Evolutionary conservation across 2,113 vertebrate genomes (phyloP), one percentile per base, ranked within the genome.

Genomic region (Cromileptes altivelis): DNA sequence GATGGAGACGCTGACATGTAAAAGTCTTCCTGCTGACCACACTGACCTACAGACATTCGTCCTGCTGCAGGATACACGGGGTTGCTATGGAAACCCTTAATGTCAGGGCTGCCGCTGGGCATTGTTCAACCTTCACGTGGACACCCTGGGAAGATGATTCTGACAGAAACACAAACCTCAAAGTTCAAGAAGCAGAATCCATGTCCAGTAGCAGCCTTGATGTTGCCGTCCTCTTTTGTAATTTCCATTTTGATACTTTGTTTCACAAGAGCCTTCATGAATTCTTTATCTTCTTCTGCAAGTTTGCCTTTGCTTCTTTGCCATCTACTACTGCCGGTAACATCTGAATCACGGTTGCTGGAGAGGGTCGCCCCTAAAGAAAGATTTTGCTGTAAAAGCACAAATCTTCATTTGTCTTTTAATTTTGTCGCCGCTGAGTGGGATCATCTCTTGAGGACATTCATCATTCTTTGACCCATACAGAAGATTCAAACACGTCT

Each of bases 1-100:
- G 98, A 99, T 65, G 98, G 98, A 74, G 98, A 99, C 0, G 98
- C 98, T 10, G 98, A 99, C 91, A 99, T 99, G 98, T 99, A 96
- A 87, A 68, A 47, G 78, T 82, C 80, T 58, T 85, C 72, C 77
- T 40, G 21, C 49, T 23, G n/a, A 70, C 58, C 33, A 11, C 49
- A 8, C 19, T 25, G 23, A 75, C 52, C 74, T 78, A 63, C 63
- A 82, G 67, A 93, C 69, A 45, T 25, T 72, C 0, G 53, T 87
- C 75, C 15, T 69, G 19, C 18, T 23, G 70, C 50, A 50, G 84
- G 75, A 77, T 75, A 68, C 50, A 9, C 69, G 2, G 70, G 73
- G 81, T 85, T 76, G 83, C 85, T 25, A 42, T 55, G 69, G 88
- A 88, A 78, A 88, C 71, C 74, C 40, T 58, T 56, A 61, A 70